Conservation (phyloP, 1,140 invertebrate species). For the Dolichoris vasculosae region DNA sequence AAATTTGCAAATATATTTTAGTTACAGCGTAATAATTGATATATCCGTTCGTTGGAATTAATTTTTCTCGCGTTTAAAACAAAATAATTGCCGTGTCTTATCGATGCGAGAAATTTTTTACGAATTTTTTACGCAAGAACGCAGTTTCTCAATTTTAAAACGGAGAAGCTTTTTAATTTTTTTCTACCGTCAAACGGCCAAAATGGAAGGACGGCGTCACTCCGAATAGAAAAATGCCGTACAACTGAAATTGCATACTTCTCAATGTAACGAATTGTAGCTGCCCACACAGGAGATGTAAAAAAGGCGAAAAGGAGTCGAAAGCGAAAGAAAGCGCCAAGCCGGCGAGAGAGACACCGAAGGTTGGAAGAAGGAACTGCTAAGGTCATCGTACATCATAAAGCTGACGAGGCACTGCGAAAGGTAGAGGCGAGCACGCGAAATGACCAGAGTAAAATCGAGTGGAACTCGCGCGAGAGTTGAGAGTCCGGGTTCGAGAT, state of each 20-base stretch:
- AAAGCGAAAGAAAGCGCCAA: not conserved
- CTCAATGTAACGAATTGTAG: not conserved
- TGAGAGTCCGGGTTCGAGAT: too few relatives aligned
- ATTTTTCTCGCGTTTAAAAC: not conserved
- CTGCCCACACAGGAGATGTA: not conserved
- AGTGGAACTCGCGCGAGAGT: not conserved
- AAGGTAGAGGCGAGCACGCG: not conserved
- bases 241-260: not conserved
- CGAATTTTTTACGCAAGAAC: not conserved
- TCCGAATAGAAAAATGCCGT: not conserved
- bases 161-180: not conserved
- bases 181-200: not conserved
- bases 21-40: not conserved
- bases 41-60: not conserved
- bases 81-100: not conserved
- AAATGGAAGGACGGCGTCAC: not conserved
- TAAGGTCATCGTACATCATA: not conserved
- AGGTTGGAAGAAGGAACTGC: not conserved
- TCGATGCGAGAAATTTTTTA: not conserved
- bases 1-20: not conserved
- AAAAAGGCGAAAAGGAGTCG: not conserved
- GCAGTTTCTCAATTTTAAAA: not conserved
- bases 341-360: not conserved
- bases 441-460: slow-evolving; percentile 41
- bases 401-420: not conserved